These are phyloP conservation scores for Rutilus rutilus DNA, from an alignment of 2,113 vertebrate genomes.

Conservation along the genomic window DNA sequence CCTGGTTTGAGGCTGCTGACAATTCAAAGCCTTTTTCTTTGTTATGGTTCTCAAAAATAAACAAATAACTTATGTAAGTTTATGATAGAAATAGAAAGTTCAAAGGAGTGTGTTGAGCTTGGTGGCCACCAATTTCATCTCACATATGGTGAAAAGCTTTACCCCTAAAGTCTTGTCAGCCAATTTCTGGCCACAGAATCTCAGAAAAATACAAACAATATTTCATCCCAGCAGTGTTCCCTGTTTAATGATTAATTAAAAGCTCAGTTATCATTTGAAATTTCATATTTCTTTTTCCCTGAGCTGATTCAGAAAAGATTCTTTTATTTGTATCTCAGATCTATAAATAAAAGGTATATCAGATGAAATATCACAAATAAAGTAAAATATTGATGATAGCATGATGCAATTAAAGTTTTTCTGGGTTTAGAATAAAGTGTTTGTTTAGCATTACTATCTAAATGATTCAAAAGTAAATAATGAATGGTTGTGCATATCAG, in stretches of 20 bases:
- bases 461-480: background rate
- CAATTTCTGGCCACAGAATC: background rate
- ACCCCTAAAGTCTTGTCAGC: background rate
- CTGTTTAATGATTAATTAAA: background rate
- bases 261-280: background rate
- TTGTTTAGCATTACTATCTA: constrained; percentile 1
- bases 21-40: background rate
- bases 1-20: background rate
- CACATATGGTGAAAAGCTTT: background rate
- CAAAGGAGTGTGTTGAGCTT: constrained; percentile 4
- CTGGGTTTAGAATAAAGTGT: background rate
- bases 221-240: background rate
- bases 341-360: background rate
- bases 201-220: background rate
- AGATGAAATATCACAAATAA: background rate
- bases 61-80: background rate
- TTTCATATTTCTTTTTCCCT: background rate
- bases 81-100: background rate
- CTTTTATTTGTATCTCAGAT: background rate
- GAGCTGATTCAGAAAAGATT: background rate
- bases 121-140: background rate
- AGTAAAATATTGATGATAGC: background rate
- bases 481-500: background rate
- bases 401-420: background rate
- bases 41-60: background rate